Evolutionary conservation across 2,797 vertebrate species (phyloP).

Genomic region (Sphenodon punctatus): DNA sequence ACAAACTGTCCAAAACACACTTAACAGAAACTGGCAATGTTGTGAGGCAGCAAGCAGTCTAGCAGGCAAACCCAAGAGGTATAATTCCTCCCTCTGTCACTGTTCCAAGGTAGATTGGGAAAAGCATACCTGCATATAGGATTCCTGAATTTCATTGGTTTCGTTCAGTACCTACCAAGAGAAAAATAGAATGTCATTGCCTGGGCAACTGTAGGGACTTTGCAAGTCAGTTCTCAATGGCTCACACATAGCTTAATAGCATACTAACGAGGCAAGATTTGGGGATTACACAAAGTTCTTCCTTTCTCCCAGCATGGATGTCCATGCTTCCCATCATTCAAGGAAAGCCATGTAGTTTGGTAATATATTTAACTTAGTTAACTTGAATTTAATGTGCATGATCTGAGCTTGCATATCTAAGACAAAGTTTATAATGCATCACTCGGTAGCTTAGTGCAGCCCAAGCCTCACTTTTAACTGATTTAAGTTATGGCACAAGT

Average conservation of each 20-base stretch:
- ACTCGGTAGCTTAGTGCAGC: no score
- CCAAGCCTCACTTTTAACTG: no score
- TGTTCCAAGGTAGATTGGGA: neutral
- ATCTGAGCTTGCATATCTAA: no score
- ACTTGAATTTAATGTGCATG: no score
- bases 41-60: neutral
- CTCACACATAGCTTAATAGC: fast-evolving
- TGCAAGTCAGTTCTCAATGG: fast-evolving
- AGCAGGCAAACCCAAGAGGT: neutral
- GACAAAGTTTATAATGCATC: no score
- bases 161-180: conserved; percentile 32
- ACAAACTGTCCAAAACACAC: neutral
- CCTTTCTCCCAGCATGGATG: neutral
- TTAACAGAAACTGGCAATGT: no score
- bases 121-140: neutral
- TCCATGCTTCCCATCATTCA: neutral
- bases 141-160: conserved; percentile 43
- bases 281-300: neutral
- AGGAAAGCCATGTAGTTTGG: neutral
- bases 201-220: neutral
- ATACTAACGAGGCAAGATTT: neutral
- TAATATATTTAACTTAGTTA: no score
- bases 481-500: no score
- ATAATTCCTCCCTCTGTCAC: neutral
- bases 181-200: neutral